These are phyloP conservation scores for Dromius quadrimaculatus DNA, from an alignment of 2,888 invertebrate species.

Conservation along the genomic window DNA sequence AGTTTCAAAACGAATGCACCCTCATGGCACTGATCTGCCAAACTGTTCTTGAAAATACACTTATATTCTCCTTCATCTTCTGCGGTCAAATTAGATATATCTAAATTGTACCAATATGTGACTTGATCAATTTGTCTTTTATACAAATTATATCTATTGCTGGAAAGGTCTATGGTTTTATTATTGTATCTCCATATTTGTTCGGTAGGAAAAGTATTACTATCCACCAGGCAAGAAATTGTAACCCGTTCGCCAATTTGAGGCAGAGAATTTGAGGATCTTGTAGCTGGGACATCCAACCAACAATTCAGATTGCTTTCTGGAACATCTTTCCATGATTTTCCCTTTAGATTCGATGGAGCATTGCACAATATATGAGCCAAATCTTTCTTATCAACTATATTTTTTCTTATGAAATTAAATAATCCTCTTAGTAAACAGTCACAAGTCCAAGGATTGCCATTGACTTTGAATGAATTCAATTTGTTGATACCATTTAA, in stretches of 20 bases:
- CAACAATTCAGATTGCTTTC: neutral
- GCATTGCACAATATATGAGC: neutral
- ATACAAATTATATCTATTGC: neutral
- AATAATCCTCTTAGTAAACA: neutral
- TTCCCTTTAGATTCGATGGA: neutral
- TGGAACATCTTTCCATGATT: neutral
- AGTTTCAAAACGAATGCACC: no score
- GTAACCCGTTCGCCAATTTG: neutral
- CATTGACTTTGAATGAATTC: neutral
- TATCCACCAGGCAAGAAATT: neutral
- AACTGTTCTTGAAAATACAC: neutral
- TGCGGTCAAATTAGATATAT: neutral
- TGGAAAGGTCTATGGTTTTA: neutral
- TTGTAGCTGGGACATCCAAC: neutral
- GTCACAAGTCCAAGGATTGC: conserved; percentile 2
- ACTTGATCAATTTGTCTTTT: neutral
- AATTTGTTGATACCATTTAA: neutral
- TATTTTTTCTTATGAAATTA: neutral
- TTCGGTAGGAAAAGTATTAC: neutral
- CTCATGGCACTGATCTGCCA: no score
- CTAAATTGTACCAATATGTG: neutral
- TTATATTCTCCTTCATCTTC: neutral
- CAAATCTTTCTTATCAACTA: neutral
- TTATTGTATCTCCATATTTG: neutral
- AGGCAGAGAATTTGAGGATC: neutral